Base-by-base conservation (phyloP, 2,888 invertebrate genomes). In the Dryobota labecula region DNA sequence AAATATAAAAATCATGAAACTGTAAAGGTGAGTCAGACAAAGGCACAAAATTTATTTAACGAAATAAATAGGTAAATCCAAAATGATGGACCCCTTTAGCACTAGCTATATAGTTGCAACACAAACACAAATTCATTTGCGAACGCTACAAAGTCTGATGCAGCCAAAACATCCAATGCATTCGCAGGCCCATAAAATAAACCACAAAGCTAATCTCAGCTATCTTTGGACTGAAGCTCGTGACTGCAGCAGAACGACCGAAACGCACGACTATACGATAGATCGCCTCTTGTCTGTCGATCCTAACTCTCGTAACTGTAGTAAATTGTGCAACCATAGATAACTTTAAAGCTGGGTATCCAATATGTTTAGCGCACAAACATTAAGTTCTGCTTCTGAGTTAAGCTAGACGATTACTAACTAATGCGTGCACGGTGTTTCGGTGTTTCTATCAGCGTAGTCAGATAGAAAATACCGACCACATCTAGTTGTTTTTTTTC, bases 141-240 rank as follows among this genome's bases (percentile, higher is more conserved):
- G 33, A 56, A 36, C 45, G 36, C n/a, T 56, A 68, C 67, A 24
- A 62, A 70, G 24, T 54, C 30, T 45, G 36, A 53, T 68, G 62
- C 43, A 33, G 45, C 47, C 56, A 60, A 54, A 73, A 64, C 56
- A 66, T 62, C 65, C 65, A 54, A 58, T 65, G 61, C 68, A 81
- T 72, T 67, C 41, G 67, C 71, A 74, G 56, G 65, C 74, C 61
- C 54, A 69, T 78, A 71, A 82, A 82, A 78, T 79, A 82, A 76
- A 73, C 78, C 70, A 74, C 71, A 71, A 61, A 73, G 67, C 61
- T 79, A 75, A 82, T 84, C 79, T 79, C 63, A 27, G 76, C 82
- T 84, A 83, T 83, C 82, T 80, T 76, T 70, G 73, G 75, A 68
- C 45, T 64, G 6, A 5, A 53, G 38, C 72, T 78, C 78, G 72